Base-by-base conservation (phyloP, 2,888 invertebrate species). In the Bimastos eiseni region DNA sequence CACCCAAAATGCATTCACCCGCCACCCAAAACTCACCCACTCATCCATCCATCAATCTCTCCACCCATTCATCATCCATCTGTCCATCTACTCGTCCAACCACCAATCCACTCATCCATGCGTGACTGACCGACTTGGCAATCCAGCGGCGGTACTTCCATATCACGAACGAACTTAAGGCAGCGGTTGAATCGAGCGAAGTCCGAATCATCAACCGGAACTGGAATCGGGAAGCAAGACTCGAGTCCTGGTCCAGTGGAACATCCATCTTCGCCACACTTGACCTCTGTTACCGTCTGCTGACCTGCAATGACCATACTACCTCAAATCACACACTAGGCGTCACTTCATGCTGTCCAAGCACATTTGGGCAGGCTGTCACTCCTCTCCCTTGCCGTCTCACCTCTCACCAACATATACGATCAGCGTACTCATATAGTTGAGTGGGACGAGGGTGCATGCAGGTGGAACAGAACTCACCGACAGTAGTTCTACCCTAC, bases 151-250 rank as follows among this genome's bases (percentile, higher is more conserved):
- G 92, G 92, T 1, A 90, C 91, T 34, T 91, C 91, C 89, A 88
- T 49, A 30, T 91, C 89, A 15, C 92, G 88, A 1, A 92, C 92
- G 89, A 92, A 92, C 91, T 92, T 92, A 88, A 92, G 86, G 70
- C 92, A 92, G 2, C 91, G 88, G 89, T 92, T 92, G 86, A 88
- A 93, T 19, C 91, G 91, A 6, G 86, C 86, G 89, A 92, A 92
- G 90, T 92, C 92, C 17, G 89, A 34, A 88, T 94, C 94, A 36
- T 93, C 92, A 0, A 91, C 89, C 3, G 92, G 92, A 30, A 94
- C 93, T 15, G 93, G 91, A 24, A 94, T 94, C 0, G 94, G 94
- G 91, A 93, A 93, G 91, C 94, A 94, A 44, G 92, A 91, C 83
- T 92, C 92, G 24, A 91, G 89, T 19, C 92, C 92, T 1, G 91